Evolutionary conservation across 1,140 invertebrate genomes (phyloP), one percentile per base, ranked within the genome.

Genomic region (Grapholita molesta): DNA sequence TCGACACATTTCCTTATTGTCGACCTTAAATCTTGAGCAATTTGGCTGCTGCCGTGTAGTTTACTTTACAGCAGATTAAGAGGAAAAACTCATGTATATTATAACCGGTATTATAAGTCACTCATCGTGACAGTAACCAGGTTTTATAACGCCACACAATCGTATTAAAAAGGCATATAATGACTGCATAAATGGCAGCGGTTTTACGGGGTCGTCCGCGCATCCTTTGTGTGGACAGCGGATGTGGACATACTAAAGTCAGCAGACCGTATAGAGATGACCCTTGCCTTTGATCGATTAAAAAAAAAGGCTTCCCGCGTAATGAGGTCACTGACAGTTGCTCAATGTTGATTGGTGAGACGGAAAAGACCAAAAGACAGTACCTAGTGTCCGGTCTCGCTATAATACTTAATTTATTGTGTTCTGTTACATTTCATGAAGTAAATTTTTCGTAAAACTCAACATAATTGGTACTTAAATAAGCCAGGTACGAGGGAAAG

Each of bases 131-230:
- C 66, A 23, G 67, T 74, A 76, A 80, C 73, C 75, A 74, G 70
- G 78, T 79, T 76, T 73, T 70, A 30, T 64, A 66, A 70, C 68
- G 53, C 57, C 66, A 68, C 33, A 82, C 75, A 85, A 82, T 78
- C 71, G 67, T 76, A 82, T 61, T 82, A 86, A 88, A 88, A 76
- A 80, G 75, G 73, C 86, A 89, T 89, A 87, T 86, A 89, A 86
- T 79, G 76, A 81, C 74, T 53, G n/a, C 55, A 69, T 74, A 80
- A 32, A 80, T 75, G 72, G 66, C 70, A 70, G 70, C 64, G 74
- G 79, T 77, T 80, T 75, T 71, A 66, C 71, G 71, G 73, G 70
- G 55, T 55, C 25, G 66, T 70, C 72, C 70, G 75, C 70, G 53
- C 38, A 68, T 68, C 72, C 67, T 70, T 76, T 77, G 75, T 74